Conservation (phyloP, 2,797 vertebrate genomes). For the Neosilurus hyrtlii region DNA sequence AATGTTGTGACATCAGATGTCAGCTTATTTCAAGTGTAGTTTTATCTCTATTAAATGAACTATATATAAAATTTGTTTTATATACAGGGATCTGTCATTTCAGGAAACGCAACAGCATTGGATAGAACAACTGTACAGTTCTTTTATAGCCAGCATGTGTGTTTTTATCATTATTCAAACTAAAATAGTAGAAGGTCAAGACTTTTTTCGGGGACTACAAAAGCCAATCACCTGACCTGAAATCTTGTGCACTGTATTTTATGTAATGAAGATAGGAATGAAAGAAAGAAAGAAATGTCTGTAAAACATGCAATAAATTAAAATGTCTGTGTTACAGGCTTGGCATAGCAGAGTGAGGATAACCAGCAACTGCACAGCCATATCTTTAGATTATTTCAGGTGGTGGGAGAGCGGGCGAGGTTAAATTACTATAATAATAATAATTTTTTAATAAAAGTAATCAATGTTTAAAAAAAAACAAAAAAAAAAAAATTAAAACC, state of each 20-base stretch:
- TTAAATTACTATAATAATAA: not conserved
- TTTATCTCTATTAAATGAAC: conserved; percentile 9
- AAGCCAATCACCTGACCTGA: not conserved
- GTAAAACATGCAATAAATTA: not conserved
- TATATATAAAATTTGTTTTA: conserved; percentile 7
- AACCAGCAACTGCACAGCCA: not conserved
- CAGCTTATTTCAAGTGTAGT: conserved; percentile 3
- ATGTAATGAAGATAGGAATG: not conserved
- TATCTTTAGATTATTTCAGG: not conserved
- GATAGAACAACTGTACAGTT: not conserved
- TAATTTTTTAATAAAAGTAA: not conserved
- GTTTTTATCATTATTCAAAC: conserved; percentile 26
- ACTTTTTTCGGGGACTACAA: not conserved
- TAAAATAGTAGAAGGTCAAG: conserved; percentile 12
- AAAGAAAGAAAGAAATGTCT: not conserved
- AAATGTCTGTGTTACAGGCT: not conserved
- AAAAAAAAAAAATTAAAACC: too few species aligned
- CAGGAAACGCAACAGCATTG: conserved; percentile 1
- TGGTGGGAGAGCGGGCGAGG: not conserved
- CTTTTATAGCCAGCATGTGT: conserved; percentile 6
- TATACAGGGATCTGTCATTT: conserved; percentile 2
- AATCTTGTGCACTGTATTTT: not conserved
- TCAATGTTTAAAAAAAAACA: not conserved
- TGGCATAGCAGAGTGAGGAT: not conserved
- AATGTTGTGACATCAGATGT: not conserved